Base-by-base conservation (phyloP, 2,113 vertebrate genomes). In the Toxotes chatareus region DNA sequence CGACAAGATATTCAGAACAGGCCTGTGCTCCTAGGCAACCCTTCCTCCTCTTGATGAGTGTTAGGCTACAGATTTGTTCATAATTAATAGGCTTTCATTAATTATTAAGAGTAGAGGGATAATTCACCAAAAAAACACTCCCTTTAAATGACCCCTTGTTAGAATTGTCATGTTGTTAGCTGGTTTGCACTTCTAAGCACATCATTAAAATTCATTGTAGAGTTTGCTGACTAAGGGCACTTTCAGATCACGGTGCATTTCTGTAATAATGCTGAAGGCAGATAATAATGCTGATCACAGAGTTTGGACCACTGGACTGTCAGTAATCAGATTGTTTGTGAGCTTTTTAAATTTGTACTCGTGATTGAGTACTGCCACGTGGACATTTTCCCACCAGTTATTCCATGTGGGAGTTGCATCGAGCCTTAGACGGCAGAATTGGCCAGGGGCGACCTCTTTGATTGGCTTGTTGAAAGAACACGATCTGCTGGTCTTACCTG, bases 81-180 rank as follows among this genome's bases (percentile, higher is more conserved):
- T 93, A 93, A 94, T 94, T 93, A 88, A 95, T 93, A 83, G 88
- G 70, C 34, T 84, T 60, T 75, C 73, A 73, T 94, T 84, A 90
- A 94, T 91, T 86, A 94, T 94, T 94, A 80, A 94, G 81, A 77
- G 62, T 1, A 21, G 23, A 72, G 56, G 85, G 86, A 86, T 86
- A 76, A 76, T 82, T 84, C 83, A 70, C 76, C 76, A 61, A 84
- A 60, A 59, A 46, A 51, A 31, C 65, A 42, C 61, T 64, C 84
- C 70, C 83, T 82, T 83, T 82, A 46, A 75, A 86, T 31, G 57
- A 55, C 21, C 10, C 57, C 71, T 78, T 46, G 56, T 80, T 66
- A 61, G 55, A 74, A 68, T 23, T 76, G 77, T 66, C 59, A 16
- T 79, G 62, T 27, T 27, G 27, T 27, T 27, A n/a, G 55, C 62